Conservation (phyloP, 37 sponge, comb jelly and placozoan species). For the Cliona cf. orientalis region DNA sequence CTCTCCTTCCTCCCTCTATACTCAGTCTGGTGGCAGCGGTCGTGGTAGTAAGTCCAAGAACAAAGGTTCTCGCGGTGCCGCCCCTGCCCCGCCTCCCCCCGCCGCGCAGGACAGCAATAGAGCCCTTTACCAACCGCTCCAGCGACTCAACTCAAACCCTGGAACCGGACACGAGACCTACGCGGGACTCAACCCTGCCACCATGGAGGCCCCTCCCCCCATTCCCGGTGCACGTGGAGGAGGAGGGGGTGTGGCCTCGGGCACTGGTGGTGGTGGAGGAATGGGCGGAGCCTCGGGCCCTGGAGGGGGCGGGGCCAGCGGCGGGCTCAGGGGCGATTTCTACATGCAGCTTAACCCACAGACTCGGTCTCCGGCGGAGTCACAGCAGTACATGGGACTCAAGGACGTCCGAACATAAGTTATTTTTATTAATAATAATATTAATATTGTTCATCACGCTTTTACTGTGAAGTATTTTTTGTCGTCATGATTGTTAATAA, state of each 20-base stretch:
- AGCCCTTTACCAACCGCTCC: not conserved
- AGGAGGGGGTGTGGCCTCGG: not conserved
- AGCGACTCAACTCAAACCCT: not conserved
- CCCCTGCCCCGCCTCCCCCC: not conserved
- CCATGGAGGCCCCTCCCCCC: not conserved
- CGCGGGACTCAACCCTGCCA: not conserved
- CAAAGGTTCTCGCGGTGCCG: too few relatives aligned
- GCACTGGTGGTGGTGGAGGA: not conserved
- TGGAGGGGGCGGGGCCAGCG: not conserved
- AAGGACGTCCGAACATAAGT: slow-evolving; percentile 23
- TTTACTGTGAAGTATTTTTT: not conserved
- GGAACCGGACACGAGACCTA: not conserved
- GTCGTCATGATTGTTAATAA: not conserved
- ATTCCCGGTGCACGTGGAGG: not conserved
- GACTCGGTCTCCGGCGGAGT: not conserved
- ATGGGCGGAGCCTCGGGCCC: not conserved
- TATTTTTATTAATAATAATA: too few relatives aligned
- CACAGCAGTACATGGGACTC: slow-evolving; percentile 24
- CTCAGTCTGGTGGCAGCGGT: too few relatives aligned
- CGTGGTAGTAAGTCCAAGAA: too few relatives aligned
- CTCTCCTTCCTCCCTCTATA: too few relatives aligned
- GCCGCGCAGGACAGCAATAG: not conserved
- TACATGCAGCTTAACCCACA: slow-evolving; percentile 38
- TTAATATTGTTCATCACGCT: too few relatives aligned
- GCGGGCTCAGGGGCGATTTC: not conserved